A percentile compares a stretch with the other conserved stretches of the same genome.
Conservation (phyloP, 2,113 vertebrate genomes). For the Tyto alba region DNA sequence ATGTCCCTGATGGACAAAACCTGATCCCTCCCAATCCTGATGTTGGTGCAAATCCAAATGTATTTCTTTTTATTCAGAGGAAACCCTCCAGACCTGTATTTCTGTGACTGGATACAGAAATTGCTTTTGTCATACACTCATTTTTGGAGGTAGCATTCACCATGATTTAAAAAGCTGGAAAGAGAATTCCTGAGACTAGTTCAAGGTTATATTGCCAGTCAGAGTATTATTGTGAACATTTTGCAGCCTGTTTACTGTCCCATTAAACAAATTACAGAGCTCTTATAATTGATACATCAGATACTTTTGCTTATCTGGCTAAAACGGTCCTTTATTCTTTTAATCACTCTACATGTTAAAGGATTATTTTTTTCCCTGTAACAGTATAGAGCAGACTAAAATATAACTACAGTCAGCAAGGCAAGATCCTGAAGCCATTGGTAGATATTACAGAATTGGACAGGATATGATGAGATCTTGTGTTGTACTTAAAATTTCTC, state of each 20-base stretch:
- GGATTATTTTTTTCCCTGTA: neutral
- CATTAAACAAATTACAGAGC: neutral
- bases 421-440: neutral
- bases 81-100: neutral
- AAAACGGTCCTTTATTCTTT: neutral
- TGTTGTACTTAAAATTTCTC: neutral
- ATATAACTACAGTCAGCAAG: neutral
- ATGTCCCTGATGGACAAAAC: neutral
- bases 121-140: neutral
- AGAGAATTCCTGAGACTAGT: neutral
- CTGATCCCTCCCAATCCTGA: fast-evolving
- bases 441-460: fast-evolving
- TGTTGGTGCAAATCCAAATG: neutral
- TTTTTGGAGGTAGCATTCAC: neutral
- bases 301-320: neutral
- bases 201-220: neutral
- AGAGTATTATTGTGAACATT: neutral
- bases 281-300: neutral
- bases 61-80: neutral
- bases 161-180: neutral
- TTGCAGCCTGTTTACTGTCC: neutral
- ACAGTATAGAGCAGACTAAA: neutral
- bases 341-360: neutral
- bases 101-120: neutral
- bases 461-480: neutral